Evolutionary conservation across 2,888 invertebrate species (phyloP), one percentile per base, ranked within the genome.

Genomic region (Eupithecia pulchellata): DNA sequence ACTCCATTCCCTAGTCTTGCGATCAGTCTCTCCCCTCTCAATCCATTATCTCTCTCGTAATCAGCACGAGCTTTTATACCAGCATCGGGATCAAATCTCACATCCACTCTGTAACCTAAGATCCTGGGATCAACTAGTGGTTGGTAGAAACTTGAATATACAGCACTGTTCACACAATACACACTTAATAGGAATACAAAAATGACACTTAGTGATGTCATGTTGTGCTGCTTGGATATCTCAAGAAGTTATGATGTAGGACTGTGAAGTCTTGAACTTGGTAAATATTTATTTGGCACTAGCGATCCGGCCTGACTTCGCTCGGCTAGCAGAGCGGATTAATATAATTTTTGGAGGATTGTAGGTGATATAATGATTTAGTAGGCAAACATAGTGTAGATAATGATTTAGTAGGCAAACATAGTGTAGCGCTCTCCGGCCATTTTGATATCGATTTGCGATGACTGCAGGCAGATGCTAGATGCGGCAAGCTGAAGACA

Each of bases 131-230:
- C 86, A 47, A 84, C 89, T 39, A 93, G 75, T 11, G 93, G 92
- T 64, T 89, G 91, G 89, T 90, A 94, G 80, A 94, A 94, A 82
- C 90, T 91, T 0, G 93, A 93, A 76, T 86, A 89, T 4, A 89
- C 69, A 14, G 80, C 81, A 64, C 83, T 77, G 17, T 85, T 84
- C 0, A 66, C 42, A 68, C 62, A 0, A 72, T 1, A 25, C 36
- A 39, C 8, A 20, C 29, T 14, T 25, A 61, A 5, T 25, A 61
- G 6, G 34, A 71, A 52, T 20, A 52, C 4, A 25, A 52, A 52
- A 25, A 52, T 52, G n/a, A 25, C 52, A 25, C 25, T 13, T 25
- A 25, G 25, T 52, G 52, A 52, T 52, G 25, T 52, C 52, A 52
- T 52, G 52, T 52, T 52, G 52, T 13, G 11, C 11, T 25, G 11